Conservation (phyloP, 2,113 vertebrate species). For the Phasianus colchicus region DNA sequence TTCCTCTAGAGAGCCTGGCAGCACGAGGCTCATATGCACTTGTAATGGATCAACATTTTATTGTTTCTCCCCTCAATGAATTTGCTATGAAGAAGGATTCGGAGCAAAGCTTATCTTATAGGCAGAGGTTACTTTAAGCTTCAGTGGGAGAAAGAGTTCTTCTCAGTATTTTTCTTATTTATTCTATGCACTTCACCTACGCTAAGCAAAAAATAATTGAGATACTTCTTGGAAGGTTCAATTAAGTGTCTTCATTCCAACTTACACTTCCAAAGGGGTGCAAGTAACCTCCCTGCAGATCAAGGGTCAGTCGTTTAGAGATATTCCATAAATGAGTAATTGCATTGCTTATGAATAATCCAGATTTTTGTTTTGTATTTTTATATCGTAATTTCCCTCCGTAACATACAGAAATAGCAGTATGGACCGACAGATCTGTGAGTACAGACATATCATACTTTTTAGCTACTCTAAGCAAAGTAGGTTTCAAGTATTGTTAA, state of each 20-base stretch:
- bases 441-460: slow-evolving; percentile 59
- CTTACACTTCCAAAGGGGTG: slow-evolving; percentile 17
- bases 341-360: slow-evolving; percentile 19
- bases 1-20: slow-evolving; percentile 78
- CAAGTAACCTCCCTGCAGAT: slow-evolving; percentile 8
- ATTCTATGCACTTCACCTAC: background rate
- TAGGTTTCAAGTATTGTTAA: slow-evolving; percentile 72
- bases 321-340: slow-evolving; percentile 19
- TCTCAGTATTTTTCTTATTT: background rate
- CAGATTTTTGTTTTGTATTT: background rate
- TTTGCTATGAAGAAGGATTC: slow-evolving; percentile 61
- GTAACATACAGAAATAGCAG: background rate
- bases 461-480: slow-evolving; percentile 57
- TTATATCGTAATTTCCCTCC: background rate
- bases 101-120: background rate
- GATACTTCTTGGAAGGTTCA: slow-evolving; percentile 5
- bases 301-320: slow-evolving; percentile 35
- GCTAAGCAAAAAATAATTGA: slow-evolving; percentile 38
- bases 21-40: slow-evolving; percentile 64
- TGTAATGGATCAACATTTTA: slow-evolving; percentile 75
- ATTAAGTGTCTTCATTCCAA: background rate
- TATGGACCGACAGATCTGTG: slow-evolving; percentile 6
- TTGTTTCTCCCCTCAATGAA: slow-evolving; percentile 73
- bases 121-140: slow-evolving; percentile 42
- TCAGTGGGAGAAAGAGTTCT: background rate